Conservation (phyloP, 2,113 vertebrate genomes). For the Cryptomyrus ogoouensis region DNA sequence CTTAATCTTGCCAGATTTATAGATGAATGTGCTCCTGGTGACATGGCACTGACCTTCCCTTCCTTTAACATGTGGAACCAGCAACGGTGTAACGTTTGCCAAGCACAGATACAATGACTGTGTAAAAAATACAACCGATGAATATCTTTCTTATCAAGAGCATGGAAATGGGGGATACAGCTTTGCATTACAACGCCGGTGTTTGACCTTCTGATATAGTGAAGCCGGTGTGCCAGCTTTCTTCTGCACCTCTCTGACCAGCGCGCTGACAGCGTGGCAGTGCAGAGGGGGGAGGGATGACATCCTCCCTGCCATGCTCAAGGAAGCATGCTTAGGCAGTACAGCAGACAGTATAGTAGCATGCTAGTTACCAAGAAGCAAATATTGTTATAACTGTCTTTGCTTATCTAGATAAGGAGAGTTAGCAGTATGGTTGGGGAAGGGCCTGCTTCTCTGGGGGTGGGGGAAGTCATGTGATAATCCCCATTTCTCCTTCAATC, state of each 20-base stretch:
- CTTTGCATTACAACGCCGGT: not conserved
- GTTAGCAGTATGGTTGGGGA: not conserved
- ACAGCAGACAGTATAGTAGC: not conserved
- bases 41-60: not conserved
- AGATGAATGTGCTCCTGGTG: not conserved
- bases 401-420: not conserved
- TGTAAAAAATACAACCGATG: not conserved
- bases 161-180: not conserved
- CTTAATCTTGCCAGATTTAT: not conserved
- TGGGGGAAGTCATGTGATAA: not conserved
- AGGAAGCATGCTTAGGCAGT: not conserved
- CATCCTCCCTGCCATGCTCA: not conserved
- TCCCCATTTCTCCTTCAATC: not conserved
- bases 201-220: not conserved
- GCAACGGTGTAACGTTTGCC: not conserved
- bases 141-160: not conserved
- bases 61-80: not conserved
- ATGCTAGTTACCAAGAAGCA: not conserved
- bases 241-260: not conserved
- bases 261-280: not conserved
- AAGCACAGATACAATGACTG: not conserved
- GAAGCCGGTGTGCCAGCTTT: not conserved
- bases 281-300: not conserved
- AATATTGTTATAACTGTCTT: not conserved
- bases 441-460: not conserved